These are phyloP conservation scores for Lota lota DNA, from an alignment of 2,113 vertebrate genomes.

Conservation along the genomic window DNA sequence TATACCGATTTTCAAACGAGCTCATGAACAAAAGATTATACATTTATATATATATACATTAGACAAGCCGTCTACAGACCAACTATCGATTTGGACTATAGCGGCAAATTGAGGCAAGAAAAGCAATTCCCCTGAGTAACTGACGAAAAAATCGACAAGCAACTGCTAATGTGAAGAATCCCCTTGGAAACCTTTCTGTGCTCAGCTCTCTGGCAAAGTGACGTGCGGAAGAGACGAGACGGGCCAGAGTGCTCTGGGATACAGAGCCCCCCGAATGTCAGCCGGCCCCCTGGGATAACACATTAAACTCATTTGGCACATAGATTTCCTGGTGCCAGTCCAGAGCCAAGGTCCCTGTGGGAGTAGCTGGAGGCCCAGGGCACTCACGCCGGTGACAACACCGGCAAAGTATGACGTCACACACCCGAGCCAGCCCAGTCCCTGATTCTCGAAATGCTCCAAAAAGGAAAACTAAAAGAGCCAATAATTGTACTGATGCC, in stretches of 20 bases:
- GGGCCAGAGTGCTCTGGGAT: constrained; percentile 39
- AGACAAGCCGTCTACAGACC: constrained; percentile 20
- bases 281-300: constrained; percentile 62
- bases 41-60: neutral
- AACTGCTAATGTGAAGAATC: constrained; percentile 59
- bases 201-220: constrained; percentile 43
- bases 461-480: constrained; percentile 44
- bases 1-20: too few relatives aligned
- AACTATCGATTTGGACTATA: constrained; percentile 51
- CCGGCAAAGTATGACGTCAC: constrained; percentile 51
- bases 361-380: constrained; percentile 40
- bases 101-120: constrained; percentile 35
- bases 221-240: constrained; percentile 54
- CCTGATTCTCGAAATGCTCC: constrained; percentile 45
- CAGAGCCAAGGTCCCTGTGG: constrained; percentile 39
- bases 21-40: too few relatives aligned
- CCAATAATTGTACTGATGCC: too few relatives aligned
- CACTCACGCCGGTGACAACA: constrained; percentile 42
- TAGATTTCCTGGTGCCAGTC: constrained; percentile 62
- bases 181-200: constrained; percentile 58
- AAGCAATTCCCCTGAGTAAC: constrained; percentile 32
- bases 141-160: constrained; percentile 19
- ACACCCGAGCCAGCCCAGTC: constrained; percentile 26
- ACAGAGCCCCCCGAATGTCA: constrained; percentile 62
- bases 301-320: constrained; percentile 71